phyloP scores from a whole-genome alignment of 2,113 vertebrate genomes.

The Hylia prasina region DNA sequence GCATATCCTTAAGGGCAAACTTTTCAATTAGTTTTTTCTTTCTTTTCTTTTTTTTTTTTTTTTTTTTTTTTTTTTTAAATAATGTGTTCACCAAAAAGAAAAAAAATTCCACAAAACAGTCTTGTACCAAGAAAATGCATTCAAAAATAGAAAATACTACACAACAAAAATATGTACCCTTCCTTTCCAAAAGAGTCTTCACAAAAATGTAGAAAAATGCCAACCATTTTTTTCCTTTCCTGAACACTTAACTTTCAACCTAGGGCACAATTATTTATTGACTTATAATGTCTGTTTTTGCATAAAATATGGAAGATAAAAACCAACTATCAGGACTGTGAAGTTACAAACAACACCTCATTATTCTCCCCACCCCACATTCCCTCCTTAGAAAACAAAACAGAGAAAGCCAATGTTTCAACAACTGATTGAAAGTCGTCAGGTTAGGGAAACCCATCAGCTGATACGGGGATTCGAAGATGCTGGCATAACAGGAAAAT shows the following conservation, averaged over 20 bases:
- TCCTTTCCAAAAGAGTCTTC: conserved; percentile 84
- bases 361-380: conserved; percentile 65
- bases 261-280: conserved; percentile 81
- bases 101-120: conserved; percentile 78
- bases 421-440: conserved; percentile 45
- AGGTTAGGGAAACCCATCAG: conserved; percentile 51
- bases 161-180: conserved; percentile 88
- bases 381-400: conserved; percentile 71
- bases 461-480: conserved; percentile 29
- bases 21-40: conserved; percentile 81
- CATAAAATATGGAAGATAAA: conserved; percentile 83
- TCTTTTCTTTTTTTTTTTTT: conserved; percentile 72
- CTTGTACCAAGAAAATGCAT: conserved; percentile 87
- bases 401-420: conserved; percentile 66
- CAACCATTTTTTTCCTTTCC: conserved; percentile 77
- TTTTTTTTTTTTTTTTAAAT: conserved; percentile 76
- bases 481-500: conserved; percentile 49
- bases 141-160: conserved; percentile 89
- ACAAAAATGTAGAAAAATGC: conserved; percentile 83
- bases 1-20: conserved; percentile 88
- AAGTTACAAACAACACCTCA: conserved; percentile 67
- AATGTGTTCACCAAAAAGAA: conserved; percentile 79
- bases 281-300: conserved; percentile 80
- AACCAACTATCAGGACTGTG: conserved; percentile 77
- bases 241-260: conserved; percentile 81